These are phyloP conservation scores for Lepilemur ruficaudatus DNA, from an alignment of 2,797 vertebrate genomes.

Conservation along the genomic window DNA sequence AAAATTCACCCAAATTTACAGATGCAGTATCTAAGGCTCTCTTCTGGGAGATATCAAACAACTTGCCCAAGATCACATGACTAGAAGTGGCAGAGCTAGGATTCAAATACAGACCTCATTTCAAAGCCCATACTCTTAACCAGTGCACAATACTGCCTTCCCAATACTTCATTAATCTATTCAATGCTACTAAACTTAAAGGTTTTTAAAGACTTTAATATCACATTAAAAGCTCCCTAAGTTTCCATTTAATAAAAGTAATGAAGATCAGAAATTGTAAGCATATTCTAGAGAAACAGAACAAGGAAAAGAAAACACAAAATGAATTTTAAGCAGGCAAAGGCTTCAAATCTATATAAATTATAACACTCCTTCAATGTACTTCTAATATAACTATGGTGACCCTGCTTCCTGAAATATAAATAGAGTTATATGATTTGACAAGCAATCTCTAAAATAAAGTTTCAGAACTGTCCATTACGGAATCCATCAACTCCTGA, in stretches of 20 bases:
- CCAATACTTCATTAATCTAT: not conserved
- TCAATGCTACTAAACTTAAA: not conserved
- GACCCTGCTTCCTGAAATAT: not conserved
- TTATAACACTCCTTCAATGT: not conserved
- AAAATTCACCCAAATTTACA: not conserved
- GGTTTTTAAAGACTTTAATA: not conserved
- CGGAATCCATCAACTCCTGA: not conserved
- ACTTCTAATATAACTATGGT: not conserved
- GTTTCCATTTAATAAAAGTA: conserved; percentile 28
- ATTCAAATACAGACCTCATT: conserved; percentile 12
- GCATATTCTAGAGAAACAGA: not conserved
- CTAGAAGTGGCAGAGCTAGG: not conserved
- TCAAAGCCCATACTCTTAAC: not conserved
- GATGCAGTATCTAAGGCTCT: not conserved
- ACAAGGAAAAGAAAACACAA: not conserved
- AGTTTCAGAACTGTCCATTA: not conserved
- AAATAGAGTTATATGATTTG: not conserved
- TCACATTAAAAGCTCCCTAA: conserved; percentile 6
- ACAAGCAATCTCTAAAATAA: not conserved
- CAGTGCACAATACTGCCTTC: not conserved
- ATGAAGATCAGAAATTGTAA: not conserved
- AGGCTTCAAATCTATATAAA: not conserved
- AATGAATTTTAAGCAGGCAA: not conserved
- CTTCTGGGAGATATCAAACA: not conserved
- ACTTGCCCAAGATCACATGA: not conserved